These are phyloP conservation scores for Alexandromys fortis DNA, from an alignment of 2,113 vertebrate genomes.

Conservation along the genomic window DNA sequence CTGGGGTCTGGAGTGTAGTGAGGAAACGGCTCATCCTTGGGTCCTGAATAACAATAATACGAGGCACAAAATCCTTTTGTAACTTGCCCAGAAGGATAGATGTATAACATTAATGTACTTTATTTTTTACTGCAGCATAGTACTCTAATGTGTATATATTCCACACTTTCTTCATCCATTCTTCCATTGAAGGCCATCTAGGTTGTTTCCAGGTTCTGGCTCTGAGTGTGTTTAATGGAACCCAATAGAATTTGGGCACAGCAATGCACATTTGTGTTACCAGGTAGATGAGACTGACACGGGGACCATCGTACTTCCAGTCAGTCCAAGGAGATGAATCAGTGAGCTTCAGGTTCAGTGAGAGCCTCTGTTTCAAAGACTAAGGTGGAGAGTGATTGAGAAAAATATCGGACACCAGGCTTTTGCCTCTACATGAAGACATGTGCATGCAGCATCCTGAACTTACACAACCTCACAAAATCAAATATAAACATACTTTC, in stretches of 20 bases:
- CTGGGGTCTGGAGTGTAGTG: background rate
- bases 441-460: background rate
- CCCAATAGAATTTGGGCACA: background rate
- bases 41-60: no score
- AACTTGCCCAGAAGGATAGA: background rate
- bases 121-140: no score
- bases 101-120: background rate
- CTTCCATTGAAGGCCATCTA: no score
- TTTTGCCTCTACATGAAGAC: background rate
- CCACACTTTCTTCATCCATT: no score
- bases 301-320: no score
- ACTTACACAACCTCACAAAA: background rate
- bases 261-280: background rate
- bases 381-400: background rate
- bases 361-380: background rate
- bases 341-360: background rate
- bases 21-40: background rate
- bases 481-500: background rate
- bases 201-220: no score
- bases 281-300: no score
- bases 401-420: background rate
- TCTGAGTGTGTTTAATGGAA: background rate
- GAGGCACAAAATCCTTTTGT: background rate
- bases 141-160: no score
- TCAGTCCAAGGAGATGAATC: background rate